A percentile compares a stretch with the other conserved stretches of the same genome.
Evolutionary conservation across 2,797 vertebrate species (phyloP).

Genomic region (Melanotaenia nigrans): DNA sequence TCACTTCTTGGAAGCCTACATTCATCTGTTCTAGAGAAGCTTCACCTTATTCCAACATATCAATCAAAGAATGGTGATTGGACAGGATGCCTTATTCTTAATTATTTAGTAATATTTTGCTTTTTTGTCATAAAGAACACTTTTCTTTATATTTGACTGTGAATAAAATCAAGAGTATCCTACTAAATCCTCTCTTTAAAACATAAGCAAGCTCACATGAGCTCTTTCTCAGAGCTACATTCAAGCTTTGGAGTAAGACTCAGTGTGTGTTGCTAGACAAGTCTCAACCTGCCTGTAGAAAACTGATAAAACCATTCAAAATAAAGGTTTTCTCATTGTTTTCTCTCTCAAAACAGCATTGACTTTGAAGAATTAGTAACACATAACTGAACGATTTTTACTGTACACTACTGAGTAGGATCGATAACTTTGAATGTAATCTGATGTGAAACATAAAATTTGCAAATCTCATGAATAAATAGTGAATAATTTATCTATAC

Average conservation of each 20-base stretch:
- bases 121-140: neutral
- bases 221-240: neutral
- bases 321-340: neutral
- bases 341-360: neutral
- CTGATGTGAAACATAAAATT: neutral
- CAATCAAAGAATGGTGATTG: constrained; percentile 5
- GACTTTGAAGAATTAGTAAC: neutral
- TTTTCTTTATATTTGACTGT: neutral
- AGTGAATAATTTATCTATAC: neutral
- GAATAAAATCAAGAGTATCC: neutral
- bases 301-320: neutral
- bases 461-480: neutral
- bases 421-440: constrained; percentile 2
- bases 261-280: neutral
- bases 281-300: neutral
- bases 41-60: constrained; percentile 31
- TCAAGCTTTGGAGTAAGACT: neutral
- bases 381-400: neutral
- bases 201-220: neutral
- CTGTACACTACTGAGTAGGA: neutral
- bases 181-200: neutral
- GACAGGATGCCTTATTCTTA: neutral
- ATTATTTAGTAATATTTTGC: neutral
- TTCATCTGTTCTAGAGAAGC: constrained; percentile 12
- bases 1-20: constrained; percentile 15